A percentile compares a stretch with the other conserved stretches of the same genome.
These are phyloP conservation scores for Amblyopsis hoosieri DNA, from an alignment of 2,797 vertebrate genomes.

Conservation along the genomic window DNA sequence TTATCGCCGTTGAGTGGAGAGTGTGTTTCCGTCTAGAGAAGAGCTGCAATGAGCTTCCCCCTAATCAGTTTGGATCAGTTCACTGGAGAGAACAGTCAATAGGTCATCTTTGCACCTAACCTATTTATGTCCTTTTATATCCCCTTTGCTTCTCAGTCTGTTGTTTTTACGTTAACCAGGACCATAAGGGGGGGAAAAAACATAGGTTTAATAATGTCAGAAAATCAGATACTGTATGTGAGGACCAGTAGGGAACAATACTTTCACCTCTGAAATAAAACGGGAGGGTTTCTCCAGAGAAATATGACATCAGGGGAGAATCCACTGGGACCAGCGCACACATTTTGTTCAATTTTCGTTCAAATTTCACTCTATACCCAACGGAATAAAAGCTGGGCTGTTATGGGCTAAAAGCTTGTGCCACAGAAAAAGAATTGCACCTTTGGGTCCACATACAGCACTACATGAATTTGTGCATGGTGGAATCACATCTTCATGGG, in stretches of 20 bases:
- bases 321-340: constrained; percentile 17
- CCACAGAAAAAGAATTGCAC: constrained; percentile 14
- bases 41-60: background rate
- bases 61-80: constrained; percentile 31
- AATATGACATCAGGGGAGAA: constrained; percentile 21
- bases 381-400: constrained; percentile 13
- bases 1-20: constrained; percentile 20
- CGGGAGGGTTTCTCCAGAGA: constrained; percentile 24
- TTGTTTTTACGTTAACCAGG: background rate
- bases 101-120: constrained; percentile 25
- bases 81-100: constrained; percentile 30
- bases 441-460: constrained; percentile 1
- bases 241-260: constrained; percentile 26
- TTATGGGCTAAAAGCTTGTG: background rate
- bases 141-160: constrained; percentile 15
- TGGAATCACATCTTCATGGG: constrained; percentile 5
- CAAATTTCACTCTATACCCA: constrained; percentile 37
- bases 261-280: constrained; percentile 33
- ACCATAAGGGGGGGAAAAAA: constrained; percentile 9
- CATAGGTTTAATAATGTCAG: constrained; percentile 24
- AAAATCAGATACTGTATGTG: constrained; percentile 8
- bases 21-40: constrained; percentile 6
- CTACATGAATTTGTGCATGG: constrained; percentile 26
- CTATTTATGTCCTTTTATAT: constrained; percentile 16
- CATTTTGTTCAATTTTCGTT: constrained; percentile 32